Evolutionary conservation across 2,797 vertebrate genomes (phyloP).

Genomic region (Melanotaenia nigrans): DNA sequence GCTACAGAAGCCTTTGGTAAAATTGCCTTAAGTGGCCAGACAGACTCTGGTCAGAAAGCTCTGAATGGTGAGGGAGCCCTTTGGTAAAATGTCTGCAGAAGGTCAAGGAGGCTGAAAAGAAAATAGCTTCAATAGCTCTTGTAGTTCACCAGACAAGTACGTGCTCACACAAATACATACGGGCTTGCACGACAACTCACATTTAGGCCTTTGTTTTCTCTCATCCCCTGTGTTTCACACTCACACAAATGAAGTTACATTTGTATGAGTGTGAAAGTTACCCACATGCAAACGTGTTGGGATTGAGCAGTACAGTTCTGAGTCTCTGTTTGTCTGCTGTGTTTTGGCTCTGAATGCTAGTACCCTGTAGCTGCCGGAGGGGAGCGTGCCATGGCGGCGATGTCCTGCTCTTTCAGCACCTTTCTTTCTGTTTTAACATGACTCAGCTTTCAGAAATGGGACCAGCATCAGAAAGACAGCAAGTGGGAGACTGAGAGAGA

Average conservation of each 20-base stretch:
- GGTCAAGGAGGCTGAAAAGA: slow-evolving; percentile 67
- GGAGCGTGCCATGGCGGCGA: slow-evolving; percentile 65
- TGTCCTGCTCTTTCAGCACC: slow-evolving; percentile 62
- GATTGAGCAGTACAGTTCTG: slow-evolving; percentile 13
- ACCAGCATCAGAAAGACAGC: slow-evolving; percentile 48
- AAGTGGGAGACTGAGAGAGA: slow-evolving; percentile 55
- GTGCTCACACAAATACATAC: slow-evolving; percentile 10
- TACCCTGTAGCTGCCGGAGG: slow-evolving; percentile 59
- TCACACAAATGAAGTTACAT: slow-evolving; percentile 13
- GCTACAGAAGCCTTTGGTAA: slow-evolving; percentile 69
- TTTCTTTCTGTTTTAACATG: slow-evolving; percentile 61
- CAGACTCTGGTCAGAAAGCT: slow-evolving; percentile 60
- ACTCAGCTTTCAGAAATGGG: slow-evolving; percentile 68
- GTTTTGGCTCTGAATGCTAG: slow-evolving; percentile 40
- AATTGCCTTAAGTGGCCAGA: slow-evolving; percentile 75
- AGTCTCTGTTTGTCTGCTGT: slow-evolving; percentile 46
- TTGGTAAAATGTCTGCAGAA: slow-evolving; percentile 78
- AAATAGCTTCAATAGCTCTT: slow-evolving; percentile 57
- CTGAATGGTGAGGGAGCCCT: slow-evolving; percentile 72
- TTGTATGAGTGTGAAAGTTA: too few relatives aligned
- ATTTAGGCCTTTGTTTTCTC: slow-evolving; percentile 4
- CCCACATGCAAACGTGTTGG: slow-evolving; percentile 25
- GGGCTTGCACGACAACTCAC: not conserved
- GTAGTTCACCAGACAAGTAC: slow-evolving; percentile 51
- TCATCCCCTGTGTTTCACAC: slow-evolving; percentile 16